Conservation (phyloP, 2,888 invertebrate species). For the Campoplex nolae region DNA sequence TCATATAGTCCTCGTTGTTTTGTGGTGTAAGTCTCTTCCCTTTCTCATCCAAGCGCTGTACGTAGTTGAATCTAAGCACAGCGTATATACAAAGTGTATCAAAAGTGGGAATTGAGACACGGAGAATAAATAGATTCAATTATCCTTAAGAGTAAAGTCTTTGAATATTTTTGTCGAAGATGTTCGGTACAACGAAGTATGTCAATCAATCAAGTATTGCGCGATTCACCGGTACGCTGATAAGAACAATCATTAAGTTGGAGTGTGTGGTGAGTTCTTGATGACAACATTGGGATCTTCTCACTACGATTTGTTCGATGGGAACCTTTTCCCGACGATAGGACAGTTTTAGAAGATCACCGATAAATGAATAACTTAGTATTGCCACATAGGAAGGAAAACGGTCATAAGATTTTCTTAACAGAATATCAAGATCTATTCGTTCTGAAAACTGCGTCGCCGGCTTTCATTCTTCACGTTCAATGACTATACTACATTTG, state of each 20-base stretch:
- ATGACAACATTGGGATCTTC: too few species aligned
- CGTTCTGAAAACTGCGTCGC: background rate
- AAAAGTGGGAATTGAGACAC: background rate
- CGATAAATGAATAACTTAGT: too few species aligned
- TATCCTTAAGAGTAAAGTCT: background rate
- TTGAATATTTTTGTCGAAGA: too few species aligned
- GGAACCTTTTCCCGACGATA: too few species aligned
- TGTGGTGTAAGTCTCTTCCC: constrained; percentile 1
- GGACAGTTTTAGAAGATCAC: too few species aligned
- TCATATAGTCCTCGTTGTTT: constrained; percentile 42
- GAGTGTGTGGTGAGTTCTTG: too few species aligned
- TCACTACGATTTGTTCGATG: too few species aligned
- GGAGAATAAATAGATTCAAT: background rate
- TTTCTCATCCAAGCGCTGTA: constrained; percentile 5
- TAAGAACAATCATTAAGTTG: too few species aligned
- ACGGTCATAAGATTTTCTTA: too few species aligned
- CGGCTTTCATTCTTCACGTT: background rate
- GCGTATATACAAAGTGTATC: constrained; percentile 7
- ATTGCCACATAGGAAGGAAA: too few species aligned
- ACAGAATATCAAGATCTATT: background rate
- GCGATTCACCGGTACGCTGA: too few species aligned
- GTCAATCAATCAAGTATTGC: too few species aligned
- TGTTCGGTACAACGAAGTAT: background rate
- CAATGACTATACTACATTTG: background rate
- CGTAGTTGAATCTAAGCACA: background rate